Conservation (phyloP, 2,797 vertebrate species). For the Pangasius sanitwongsei region DNA sequence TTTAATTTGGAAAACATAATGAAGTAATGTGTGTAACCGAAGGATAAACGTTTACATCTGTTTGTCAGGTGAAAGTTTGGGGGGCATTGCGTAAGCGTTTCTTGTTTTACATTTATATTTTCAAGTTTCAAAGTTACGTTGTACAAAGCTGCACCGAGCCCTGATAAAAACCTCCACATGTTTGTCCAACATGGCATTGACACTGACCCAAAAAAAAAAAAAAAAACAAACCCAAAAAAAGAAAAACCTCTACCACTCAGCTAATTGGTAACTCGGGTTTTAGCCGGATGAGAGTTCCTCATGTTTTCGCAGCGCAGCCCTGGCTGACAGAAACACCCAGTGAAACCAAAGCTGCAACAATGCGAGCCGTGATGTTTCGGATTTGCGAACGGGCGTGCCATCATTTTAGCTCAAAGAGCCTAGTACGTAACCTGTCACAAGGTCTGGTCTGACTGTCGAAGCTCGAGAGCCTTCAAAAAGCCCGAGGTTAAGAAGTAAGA, state of each 20-base stretch:
- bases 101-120: not conserved
- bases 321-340: conserved; percentile 33
- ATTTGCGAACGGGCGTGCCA: conserved; percentile 45
- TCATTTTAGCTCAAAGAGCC: not conserved
- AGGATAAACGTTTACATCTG: not conserved
- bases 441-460: conserved; percentile 1
- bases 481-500: conserved; percentile 3
- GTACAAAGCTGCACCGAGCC: not conserved
- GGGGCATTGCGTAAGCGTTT: too few species aligned
- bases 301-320: conserved; percentile 4
- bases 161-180: not conserved
- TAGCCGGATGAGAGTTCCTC: conserved; percentile 1
- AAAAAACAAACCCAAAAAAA: too few species aligned
- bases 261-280: not conserved
- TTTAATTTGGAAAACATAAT: too few species aligned
- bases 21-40: not conserved
- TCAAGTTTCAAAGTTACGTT: not conserved
- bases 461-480: conserved; percentile 9
- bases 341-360: conserved; percentile 59
- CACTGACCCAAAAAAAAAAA: not conserved
- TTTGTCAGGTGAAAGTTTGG: not conserved
- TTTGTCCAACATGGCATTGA: not conserved
- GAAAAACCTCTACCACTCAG: not conserved
- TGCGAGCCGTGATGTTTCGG: conserved; percentile 66
- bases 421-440: conserved; percentile 58